Evolutionary conservation across 1,140 invertebrate genomes (phyloP), one percentile per base, ranked within the genome.

Genomic region (Penaeus japonicus): DNA sequence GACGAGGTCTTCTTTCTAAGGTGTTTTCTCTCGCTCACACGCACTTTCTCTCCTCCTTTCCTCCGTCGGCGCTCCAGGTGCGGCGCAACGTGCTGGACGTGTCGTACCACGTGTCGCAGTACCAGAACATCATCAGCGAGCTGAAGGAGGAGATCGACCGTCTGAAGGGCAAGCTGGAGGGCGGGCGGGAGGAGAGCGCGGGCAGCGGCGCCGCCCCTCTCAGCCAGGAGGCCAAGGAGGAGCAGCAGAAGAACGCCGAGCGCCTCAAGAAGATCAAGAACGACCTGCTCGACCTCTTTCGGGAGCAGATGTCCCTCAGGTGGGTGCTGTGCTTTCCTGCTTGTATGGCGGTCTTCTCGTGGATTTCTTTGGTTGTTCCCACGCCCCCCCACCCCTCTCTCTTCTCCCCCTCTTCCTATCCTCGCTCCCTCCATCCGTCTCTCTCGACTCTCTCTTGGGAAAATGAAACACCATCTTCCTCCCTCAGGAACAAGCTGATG

Each of bases 231-330:
- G 93, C 90, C 59, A 92, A 93, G 1, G 94, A 20, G 78, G 55
- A 78, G 27, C 24, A 53, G 24, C n/a, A 92, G 92, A 91, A 92
- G 84, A 89, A 87, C 57, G 62, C 77, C 22, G 85, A 87, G 55
- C 79, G 70, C 27, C 53, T 87, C 18, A 65, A 30, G 32, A 80
- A 24, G 18, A 57, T 89, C 15, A 91, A 91, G 57, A 96, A 97
- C 88, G 95, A 97, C 91, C 96, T 98, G 20, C 95, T 98, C 0
- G 94, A 95, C 0, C 96, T 96, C 0, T 98, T 98, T 92, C 96
- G 97, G 90, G 96, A 97, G 89, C 97, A 98, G 92, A 98, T 98
- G 97, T 95, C 96, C 90, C 92, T 98, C 1, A 94, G 97, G 94
- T 95, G 92, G 78, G 77, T 90, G 20, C 47, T 77, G 22, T 5